These are phyloP conservation scores for Xylophagus ater DNA, from an alignment of 2,888 invertebrate genomes.

Conservation along the genomic window DNA sequence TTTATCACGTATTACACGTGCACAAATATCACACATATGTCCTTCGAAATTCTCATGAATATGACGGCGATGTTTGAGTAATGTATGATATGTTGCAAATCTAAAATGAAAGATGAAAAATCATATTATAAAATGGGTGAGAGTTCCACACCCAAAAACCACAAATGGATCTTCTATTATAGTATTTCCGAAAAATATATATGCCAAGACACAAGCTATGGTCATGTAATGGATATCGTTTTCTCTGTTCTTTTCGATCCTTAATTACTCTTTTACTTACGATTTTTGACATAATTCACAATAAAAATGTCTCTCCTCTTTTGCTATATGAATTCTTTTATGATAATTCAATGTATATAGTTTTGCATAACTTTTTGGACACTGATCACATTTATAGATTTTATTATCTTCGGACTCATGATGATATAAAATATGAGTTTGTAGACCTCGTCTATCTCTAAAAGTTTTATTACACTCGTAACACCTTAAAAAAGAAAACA, in stretches of 20 bases:
- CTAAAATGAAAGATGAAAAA: slow-evolving; percentile 3
- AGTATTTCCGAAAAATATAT: neutral
- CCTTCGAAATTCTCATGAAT: slow-evolving; percentile 8
- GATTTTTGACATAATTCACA: slow-evolving; percentile 11
- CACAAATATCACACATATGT: slow-evolving; percentile 12
- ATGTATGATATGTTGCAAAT: slow-evolving; percentile 8
- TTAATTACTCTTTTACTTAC: too few species aligned
- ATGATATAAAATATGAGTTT: slow-evolving; percentile 5
- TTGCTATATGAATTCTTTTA: slow-evolving; percentile 5
- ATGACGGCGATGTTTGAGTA: slow-evolving; percentile 9
- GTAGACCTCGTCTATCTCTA: slow-evolving; percentile 5
- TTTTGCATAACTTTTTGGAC: slow-evolving; percentile 13
- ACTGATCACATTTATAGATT: slow-evolving; percentile 13
- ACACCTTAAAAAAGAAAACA: slow-evolving; percentile 3
- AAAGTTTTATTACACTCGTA: slow-evolving; percentile 6
- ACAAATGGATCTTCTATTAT: too few species aligned
- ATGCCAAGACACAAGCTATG: neutral
- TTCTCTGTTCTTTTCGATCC: too few species aligned
- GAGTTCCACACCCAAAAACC: neutral
- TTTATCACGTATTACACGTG: slow-evolving; percentile 10
- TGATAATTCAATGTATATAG: slow-evolving; percentile 12
- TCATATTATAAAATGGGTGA: neutral
- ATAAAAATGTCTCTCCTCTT: slow-evolving; percentile 5
- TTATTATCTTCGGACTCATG: slow-evolving; percentile 6
- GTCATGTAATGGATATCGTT: too few species aligned